Evolutionary conservation across 2,113 vertebrate species (phyloP).

Genomic region (Gallinago paraguaiae): DNA sequence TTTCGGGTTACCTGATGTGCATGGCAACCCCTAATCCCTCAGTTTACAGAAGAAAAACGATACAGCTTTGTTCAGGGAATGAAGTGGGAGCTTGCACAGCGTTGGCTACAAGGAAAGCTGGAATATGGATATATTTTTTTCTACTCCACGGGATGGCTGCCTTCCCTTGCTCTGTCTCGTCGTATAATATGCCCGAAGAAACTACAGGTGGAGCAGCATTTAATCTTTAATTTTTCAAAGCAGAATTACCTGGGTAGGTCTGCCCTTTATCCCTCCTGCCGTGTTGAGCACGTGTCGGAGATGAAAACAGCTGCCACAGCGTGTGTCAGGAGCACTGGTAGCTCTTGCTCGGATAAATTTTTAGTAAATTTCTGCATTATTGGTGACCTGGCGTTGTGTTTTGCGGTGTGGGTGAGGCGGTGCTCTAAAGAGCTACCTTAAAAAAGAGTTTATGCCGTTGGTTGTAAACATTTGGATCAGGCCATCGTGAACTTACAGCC

Average conservation of each 20-base stretch:
- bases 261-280: neutral
- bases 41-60: neutral
- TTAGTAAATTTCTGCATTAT: neutral
- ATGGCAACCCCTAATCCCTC: neutral
- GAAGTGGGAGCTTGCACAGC: neutral
- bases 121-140: neutral
- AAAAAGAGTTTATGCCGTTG: neutral
- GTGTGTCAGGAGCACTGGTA: neutral
- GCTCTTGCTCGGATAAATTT: too few species aligned
- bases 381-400: neutral
- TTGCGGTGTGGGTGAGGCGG: neutral
- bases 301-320: too few species aligned
- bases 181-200: neutral
- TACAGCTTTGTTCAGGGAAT: neutral
- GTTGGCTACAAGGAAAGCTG: neutral
- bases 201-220: neutral
- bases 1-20: neutral
- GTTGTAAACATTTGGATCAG: neutral
- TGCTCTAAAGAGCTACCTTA: neutral
- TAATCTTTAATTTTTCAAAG: neutral
- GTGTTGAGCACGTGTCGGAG: fast-evolving
- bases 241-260: neutral
- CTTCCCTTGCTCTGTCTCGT: neutral
- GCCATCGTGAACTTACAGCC: neutral
- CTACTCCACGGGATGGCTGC: fast-evolving